Base-by-base conservation (phyloP, 2,888 invertebrate species). In the Nymphalis urticae region DNA sequence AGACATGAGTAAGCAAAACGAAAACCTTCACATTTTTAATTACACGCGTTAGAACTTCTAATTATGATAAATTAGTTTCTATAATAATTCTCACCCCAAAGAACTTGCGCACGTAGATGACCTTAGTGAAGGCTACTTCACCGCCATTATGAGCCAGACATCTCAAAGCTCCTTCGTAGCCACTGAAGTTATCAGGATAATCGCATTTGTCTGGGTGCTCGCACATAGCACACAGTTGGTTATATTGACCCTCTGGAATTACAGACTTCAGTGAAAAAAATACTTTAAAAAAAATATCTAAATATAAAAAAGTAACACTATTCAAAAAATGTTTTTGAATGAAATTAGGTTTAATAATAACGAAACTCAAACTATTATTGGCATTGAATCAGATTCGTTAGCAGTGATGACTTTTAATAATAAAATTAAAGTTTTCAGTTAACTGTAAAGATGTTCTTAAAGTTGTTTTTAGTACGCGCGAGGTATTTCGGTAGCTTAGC, bases 121-220 rank as follows among this genome's bases (percentile, higher is more conserved):
- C 95, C 85, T 97, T 97, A 17, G 96, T 97, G 91, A 97, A 97
- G 17, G 97, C 98, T 3, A 98, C 95, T 77, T 98, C 95, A 0
- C 97, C 98, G 2, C 95, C 95, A 74, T 96, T 96, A 76, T 96
- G 95, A 1, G 95, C 95, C 70, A 98, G 88, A 84, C 98, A 98
- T 36, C 95, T 92, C 59, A 98, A 90, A 0, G 97, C 97, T 0
- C 98, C 98, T 73, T 96, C 96, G 82, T 97, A 97, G 1, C 98
- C 97, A 21, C 97, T 96, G 86, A 94, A 97, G 63, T 94, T 95
- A 83, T 98, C 98, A 0, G 97, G 96, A 75, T 96, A 96, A 83
- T 96, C 94, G 80, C 97, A 97, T 77, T 94, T 92, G 9, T 94
- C 93, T 0, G 97, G 96, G 75, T 96, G 94, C 80, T 96, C 95